Evolutionary conservation across 2,888 invertebrate species (phyloP), one percentile per base, ranked within the genome.

Genomic region (Tenthredo scrophulariae): DNA sequence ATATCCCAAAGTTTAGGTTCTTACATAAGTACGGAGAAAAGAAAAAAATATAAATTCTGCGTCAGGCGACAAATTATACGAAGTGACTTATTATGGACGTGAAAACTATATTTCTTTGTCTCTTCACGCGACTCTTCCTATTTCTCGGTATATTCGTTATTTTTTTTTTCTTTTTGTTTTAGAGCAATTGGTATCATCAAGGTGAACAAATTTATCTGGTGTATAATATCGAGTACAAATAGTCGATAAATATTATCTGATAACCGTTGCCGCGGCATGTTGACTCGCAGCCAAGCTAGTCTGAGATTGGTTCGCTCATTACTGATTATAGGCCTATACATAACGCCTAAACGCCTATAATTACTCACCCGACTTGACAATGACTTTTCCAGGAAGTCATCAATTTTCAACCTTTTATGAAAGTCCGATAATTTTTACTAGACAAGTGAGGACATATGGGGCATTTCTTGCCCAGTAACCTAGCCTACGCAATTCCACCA

Each of bases 241-340:
- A 54, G n/a, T 54, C 54, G 54, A 54, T 54, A 54, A 54, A n/a
- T n/a, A 54, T 54, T 54, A 54, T 54, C 54, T n/a, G 54, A 54
- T n/a, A 54, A n/a, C 7, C 10, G 54, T n/a, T n/a, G n/a, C n/a
- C n/a, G 54, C 50, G 6, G 54, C n/a, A 54, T 54, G 7, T 54
- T n/a, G 7, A 54, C 54, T 54, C 6, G n/a, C n/a, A 54, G n/a
- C n/a, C 6, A n/a, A 50, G 18, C n/a, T 54, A 54, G n/a, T 54
- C 6, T 6, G 54, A n/a, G 54, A 54, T 54, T 54, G 3, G 54
- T 4, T n/a, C 6, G n/a, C 18, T n/a, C 5, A 54, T 54, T 54
- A 54, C 54, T 54, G 6, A 50, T 50, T 50, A 50, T 50, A 50
- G 15, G 4, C 5, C 50, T 50, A 50, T 18, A 50, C 18, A 50